Percentiles rank a stretch among this genome's conserved stretches.
phyloP scores from a whole-genome alignment of 2,888 invertebrate genomes.

The Megamerina dolium region DNA sequence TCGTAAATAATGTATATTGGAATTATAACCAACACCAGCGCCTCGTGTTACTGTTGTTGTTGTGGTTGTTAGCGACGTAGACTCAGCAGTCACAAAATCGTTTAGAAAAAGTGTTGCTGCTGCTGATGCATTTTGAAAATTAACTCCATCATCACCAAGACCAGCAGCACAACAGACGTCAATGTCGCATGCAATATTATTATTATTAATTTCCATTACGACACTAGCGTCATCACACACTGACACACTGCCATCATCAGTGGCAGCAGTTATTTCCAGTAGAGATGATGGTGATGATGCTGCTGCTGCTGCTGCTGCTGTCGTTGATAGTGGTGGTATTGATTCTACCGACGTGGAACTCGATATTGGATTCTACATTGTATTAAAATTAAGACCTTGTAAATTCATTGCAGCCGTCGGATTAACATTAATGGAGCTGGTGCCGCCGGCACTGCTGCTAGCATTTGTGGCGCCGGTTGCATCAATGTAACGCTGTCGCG shows the following conservation, averaged over 20 bases:
- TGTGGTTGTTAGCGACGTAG: conserved; percentile 20
- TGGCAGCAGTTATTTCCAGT: conserved; percentile 7
- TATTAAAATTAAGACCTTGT: conserved; percentile 70
- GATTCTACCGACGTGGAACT: conserved; percentile 23
- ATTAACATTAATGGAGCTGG: conserved; percentile 51
- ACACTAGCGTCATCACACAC: background rate
- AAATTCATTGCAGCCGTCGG: conserved; percentile 62
- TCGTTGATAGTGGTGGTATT: conserved; percentile 13
- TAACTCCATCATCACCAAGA: conserved; percentile 11
- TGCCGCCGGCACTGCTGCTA: conserved; percentile 29
- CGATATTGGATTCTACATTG: conserved; percentile 58
- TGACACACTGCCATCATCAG: conserved; percentile 3
- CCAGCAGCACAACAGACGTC: background rate
- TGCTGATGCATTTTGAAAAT: conserved; percentile 10
- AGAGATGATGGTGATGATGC: conserved; percentile 5
- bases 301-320: conserved; percentile 12
- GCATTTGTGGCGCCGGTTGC: conserved; percentile 37
- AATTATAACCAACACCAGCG: background rate
- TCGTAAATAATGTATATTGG: too few species aligned
- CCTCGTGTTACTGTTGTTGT: background rate
- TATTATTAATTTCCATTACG: conserved; percentile 6
- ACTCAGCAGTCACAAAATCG: conserved; percentile 36
- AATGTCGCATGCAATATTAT: conserved; percentile 4
- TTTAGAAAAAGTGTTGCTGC: conserved; percentile 32
- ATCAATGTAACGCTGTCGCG: conserved; percentile 50